Conservation (phyloP, 2,888 invertebrate species). For the Seira musarum region DNA sequence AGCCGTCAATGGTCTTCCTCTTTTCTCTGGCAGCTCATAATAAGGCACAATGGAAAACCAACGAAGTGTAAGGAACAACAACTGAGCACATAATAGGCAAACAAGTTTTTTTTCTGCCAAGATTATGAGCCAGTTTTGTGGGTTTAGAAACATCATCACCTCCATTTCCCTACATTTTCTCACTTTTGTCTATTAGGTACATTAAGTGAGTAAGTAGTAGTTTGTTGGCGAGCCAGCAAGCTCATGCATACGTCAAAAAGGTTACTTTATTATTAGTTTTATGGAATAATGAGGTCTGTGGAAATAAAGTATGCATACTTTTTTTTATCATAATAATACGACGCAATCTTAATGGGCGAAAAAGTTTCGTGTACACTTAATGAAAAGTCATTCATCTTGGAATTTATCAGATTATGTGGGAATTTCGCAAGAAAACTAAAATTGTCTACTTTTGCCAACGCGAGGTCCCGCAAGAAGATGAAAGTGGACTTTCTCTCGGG, state of each 20-base stretch:
- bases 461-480: slow-evolving; percentile 38
- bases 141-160: slow-evolving; percentile 46
- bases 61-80: slow-evolving; percentile 23
- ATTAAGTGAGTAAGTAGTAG: too few species aligned
- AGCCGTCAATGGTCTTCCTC: slow-evolving; percentile 30
- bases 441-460: slow-evolving; percentile 48
- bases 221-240: background rate
- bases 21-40: background rate
- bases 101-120: slow-evolving; percentile 22
- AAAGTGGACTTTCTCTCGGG: slow-evolving; percentile 16
- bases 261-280: slow-evolving; percentile 24
- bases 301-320: slow-evolving; percentile 8
- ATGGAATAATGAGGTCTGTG: background rate
- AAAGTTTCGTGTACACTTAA: slow-evolving; percentile 53
- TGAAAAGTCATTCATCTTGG: slow-evolving; percentile 58
- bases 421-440: slow-evolving; percentile 34
- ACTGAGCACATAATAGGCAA: slow-evolving; percentile 11
- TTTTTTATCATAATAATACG: slow-evolving; percentile 11
- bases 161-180: slow-evolving; percentile 17
- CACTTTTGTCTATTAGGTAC: slow-evolving; percentile 14
- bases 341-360: slow-evolving; percentile 36
- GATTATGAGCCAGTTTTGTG: slow-evolving; percentile 39
- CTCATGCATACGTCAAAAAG: slow-evolving; percentile 25
- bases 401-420: slow-evolving; percentile 59
- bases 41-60: background rate